These are phyloP conservation scores for Falco novaeseelandiae DNA, from an alignment of 2,797 vertebrate species.

Conservation along the genomic window DNA sequence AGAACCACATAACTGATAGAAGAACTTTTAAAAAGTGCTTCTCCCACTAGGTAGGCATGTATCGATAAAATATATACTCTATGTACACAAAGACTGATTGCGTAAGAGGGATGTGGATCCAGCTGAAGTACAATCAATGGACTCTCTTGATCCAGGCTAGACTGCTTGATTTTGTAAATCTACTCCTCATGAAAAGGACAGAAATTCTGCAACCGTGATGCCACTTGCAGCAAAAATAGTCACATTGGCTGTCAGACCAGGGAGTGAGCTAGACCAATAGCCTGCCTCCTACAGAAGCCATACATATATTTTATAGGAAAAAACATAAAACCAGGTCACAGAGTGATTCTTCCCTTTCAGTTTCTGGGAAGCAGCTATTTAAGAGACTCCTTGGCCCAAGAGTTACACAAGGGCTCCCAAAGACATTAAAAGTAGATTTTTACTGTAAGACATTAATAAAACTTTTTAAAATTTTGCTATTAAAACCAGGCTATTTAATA, in stretches of 20 bases:
- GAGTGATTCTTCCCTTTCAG: neutral
- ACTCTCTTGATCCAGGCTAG: neutral
- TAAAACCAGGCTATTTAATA: neutral
- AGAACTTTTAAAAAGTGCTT: neutral
- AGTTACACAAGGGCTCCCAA: neutral
- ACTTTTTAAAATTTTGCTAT: neutral
- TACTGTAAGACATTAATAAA: neutral
- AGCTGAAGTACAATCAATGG: neutral
- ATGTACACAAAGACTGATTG: neutral
- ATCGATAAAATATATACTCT: neutral
- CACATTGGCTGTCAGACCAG: neutral
- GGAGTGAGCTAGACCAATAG: neutral
- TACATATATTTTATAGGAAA: neutral
- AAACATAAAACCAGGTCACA: neutral
- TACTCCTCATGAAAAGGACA: neutral
- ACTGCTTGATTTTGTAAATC: neutral
- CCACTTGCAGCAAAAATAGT: neutral
- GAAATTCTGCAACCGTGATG: neutral
- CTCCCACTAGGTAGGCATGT: neutral
- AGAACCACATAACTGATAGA: neutral
- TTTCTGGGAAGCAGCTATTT: neutral
- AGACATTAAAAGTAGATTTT: neutral
- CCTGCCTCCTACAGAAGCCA: neutral
- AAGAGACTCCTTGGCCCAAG: neutral
- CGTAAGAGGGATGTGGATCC: neutral